Conservation (phyloP, 2,113 vertebrate genomes). For the Vicugna pacos region DNA sequence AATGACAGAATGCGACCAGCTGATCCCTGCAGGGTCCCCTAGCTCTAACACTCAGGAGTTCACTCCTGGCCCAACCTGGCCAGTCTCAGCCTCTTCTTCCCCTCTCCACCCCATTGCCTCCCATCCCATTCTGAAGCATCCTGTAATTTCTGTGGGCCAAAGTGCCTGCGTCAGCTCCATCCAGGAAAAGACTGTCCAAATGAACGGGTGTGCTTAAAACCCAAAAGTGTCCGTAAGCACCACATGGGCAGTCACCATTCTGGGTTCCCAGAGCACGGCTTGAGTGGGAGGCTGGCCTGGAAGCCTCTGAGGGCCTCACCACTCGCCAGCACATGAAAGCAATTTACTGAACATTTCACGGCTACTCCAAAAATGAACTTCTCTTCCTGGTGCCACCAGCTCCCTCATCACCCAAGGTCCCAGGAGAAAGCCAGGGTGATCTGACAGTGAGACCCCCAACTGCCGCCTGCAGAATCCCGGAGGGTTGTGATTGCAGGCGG, state of each 20-base stretch:
- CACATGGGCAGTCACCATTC: conserved; percentile 16
- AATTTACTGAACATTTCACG: conserved; percentile 45
- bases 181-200: conserved; percentile 77
- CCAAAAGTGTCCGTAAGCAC: neutral
- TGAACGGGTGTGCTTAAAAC: conserved; percentile 74
- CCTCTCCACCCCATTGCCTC: neutral
- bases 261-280: conserved; percentile 5
- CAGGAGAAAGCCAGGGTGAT: neutral
- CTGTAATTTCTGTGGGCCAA: conserved; percentile 66
- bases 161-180: conserved; percentile 72
- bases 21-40: neutral
- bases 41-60: neutral
- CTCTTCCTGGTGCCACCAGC: neutral
- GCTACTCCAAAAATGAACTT: conserved; percentile 40
- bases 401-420: neutral
- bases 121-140: conserved; percentile 11
- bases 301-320: neutral
- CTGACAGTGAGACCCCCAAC: neutral
- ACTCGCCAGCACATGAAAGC: conserved; percentile 50
- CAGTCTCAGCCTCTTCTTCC: neutral
- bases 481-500: neutral
- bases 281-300: neutral
- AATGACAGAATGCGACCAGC: neutral
- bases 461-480: neutral
- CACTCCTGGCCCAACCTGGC: neutral